These are phyloP conservation scores for Tachina fera DNA, from an alignment of 2,888 invertebrate genomes.

Conservation along the genomic window DNA sequence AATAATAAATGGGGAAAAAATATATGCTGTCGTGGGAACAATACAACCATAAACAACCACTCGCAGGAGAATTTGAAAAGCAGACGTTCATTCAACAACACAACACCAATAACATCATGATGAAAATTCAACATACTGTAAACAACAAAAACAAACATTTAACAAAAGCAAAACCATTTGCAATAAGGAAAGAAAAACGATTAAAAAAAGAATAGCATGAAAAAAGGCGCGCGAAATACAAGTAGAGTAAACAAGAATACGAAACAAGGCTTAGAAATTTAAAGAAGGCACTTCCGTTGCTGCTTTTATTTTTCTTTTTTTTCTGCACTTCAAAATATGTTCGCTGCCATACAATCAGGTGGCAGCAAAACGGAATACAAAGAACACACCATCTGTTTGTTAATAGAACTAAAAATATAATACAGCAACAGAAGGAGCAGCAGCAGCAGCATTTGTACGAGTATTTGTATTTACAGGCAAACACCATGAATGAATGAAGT, in stretches of 20 bases:
- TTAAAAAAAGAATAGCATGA: conserved; percentile 16
- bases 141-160: conserved; percentile 43
- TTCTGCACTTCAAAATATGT: conserved; percentile 39
- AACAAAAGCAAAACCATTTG: conserved; percentile 8
- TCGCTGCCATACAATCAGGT: conserved; percentile 30
- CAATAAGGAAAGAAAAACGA: neutral
- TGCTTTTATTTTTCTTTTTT: conserved; percentile 8
- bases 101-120: conserved; percentile 3
- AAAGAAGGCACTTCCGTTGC: conserved; percentile 62
- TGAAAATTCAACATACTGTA: conserved; percentile 21
- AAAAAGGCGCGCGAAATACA: conserved; percentile 65
- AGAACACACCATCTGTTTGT: conserved; percentile 46
- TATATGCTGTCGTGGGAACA: conserved; percentile 63
- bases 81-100: conserved; percentile 54
- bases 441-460: no score
- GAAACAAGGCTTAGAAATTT: conserved; percentile 52
- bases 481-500: conserved; percentile 53
- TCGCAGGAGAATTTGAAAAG: conserved; percentile 61
- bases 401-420: conserved; percentile 55
- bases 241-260: conserved; percentile 58
- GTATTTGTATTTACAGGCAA: conserved; percentile 58
- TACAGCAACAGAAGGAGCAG: conserved; percentile 11
- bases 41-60: conserved; percentile 68
- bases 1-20: conserved; percentile 8
- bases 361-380: conserved; percentile 28